Evolutionary conservation across 2,113 vertebrate species (phyloP).

Genomic region (Chloropsis hardwickii): DNA sequence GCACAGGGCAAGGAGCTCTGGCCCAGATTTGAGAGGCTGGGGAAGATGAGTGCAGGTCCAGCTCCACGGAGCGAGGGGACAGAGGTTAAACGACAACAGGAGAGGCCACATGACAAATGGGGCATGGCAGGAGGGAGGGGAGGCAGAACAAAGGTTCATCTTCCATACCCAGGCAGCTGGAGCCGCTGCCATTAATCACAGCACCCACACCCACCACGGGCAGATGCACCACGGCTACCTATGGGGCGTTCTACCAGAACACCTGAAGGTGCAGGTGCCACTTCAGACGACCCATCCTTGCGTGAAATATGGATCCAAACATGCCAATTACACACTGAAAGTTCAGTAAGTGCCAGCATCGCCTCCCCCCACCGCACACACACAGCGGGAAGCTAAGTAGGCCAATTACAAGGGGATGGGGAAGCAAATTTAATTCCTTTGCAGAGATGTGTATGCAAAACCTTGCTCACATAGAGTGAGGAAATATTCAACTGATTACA

Average conservation of each 20-base stretch:
- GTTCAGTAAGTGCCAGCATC: background rate
- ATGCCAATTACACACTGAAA: background rate
- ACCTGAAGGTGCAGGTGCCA: background rate
- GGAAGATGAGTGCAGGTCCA: background rate
- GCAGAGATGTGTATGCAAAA: background rate
- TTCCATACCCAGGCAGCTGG: background rate
- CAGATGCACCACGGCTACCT: background rate
- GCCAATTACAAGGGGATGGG: background rate
- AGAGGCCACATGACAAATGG: constrained; percentile 16
- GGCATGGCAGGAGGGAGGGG: background rate
- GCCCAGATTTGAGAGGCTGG: background rate
- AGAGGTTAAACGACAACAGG: background rate
- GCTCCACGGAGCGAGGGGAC: background rate
- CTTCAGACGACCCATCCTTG: background rate
- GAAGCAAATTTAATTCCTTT: background rate
- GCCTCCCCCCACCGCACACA: background rate
- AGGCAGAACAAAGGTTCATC: constrained; percentile 37
- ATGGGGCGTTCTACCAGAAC: background rate
- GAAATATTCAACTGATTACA: background rate
- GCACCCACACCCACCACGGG: background rate
- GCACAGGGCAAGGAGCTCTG: background rate
- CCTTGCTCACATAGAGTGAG: background rate
- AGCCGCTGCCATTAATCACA: constrained; percentile 21
- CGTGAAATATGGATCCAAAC: background rate
- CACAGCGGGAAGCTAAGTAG: background rate